Percentiles rank a stretch among this genome's conserved stretches.
These are phyloP conservation scores for Neosilurus hyrtlii DNA, from an alignment of 2,797 vertebrate species.

Conservation along the genomic window DNA sequence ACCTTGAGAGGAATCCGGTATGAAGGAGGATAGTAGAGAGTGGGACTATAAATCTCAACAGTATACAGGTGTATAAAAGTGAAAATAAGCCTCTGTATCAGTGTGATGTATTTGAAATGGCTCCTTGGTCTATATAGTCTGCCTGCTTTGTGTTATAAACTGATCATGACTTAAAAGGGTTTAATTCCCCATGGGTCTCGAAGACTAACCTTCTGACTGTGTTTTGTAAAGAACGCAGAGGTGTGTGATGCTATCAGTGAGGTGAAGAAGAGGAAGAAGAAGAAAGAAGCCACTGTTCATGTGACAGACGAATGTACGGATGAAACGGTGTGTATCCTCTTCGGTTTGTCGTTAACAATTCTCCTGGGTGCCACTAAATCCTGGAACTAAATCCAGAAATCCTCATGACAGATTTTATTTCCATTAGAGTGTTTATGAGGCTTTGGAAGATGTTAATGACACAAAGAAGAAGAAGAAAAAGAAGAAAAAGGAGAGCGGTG, in stretches of 20 bases:
- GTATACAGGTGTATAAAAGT: not conserved
- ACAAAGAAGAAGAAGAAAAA: constrained; percentile 61
- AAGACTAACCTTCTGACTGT: not conserved
- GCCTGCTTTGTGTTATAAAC: not conserved
- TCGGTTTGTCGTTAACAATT: not conserved
- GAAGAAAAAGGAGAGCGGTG: constrained; percentile 30
- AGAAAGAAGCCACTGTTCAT: not conserved
- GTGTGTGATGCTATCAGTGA: not conserved
- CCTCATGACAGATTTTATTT: no score
- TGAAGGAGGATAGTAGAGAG: not conserved
- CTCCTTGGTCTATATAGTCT: not conserved
- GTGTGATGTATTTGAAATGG: not conserved
- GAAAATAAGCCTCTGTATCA: not conserved
- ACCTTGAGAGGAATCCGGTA: not conserved
- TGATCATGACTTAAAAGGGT: not conserved
- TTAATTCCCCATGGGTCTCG: not conserved
- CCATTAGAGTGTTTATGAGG: not conserved
- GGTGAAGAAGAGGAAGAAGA: constrained; percentile 19
- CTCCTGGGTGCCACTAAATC: not conserved
- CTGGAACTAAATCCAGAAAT: not conserved
- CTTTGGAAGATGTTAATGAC: not conserved
- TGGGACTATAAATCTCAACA: not conserved
- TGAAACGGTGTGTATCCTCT: not conserved
- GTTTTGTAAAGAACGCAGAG: not conserved
- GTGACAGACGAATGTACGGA: not conserved